These are phyloP conservation scores for Tolypeutes matacus DNA, from an alignment of 2,797 vertebrate genomes.

Conservation along the genomic window DNA sequence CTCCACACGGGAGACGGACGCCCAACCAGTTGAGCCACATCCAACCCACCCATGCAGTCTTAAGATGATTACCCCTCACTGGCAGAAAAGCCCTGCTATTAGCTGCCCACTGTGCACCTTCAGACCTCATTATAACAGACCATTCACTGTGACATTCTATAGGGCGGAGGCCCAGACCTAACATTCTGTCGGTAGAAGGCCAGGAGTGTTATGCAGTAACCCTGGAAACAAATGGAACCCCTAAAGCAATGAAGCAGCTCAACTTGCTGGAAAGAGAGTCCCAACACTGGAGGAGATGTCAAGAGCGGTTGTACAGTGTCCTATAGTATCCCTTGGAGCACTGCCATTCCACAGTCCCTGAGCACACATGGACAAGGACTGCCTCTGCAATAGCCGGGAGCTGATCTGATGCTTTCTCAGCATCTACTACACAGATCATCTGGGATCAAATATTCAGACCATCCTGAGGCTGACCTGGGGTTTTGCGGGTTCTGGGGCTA, in stretches of 20 bases:
- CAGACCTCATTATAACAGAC: neutral
- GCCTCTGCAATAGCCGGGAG: neutral
- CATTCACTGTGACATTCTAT: neutral
- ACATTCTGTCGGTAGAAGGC: neutral
- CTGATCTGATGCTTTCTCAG: neutral
- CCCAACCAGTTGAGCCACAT: too few species aligned
- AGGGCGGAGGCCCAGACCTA: neutral
- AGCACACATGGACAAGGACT: neutral
- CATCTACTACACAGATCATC: neutral
- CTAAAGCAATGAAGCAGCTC: neutral
- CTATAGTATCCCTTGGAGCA: neutral
- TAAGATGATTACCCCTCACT: too few species aligned
- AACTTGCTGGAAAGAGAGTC: neutral
- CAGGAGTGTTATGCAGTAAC: neutral
- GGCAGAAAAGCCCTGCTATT: neutral
- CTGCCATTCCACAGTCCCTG: neutral
- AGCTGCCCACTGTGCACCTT: neutral
- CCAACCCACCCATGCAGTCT: too few species aligned
- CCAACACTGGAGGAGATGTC: neutral
- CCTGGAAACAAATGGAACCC: conserved; percentile 16
- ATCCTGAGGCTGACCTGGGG: neutral
- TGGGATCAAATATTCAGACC: neutral
- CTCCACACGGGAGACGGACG: too few species aligned
- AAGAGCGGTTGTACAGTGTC: neutral
- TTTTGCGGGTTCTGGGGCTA: too few species aligned